Base-by-base conservation (phyloP, 2,888 invertebrate genomes). In the Eilema griseolum region DNA sequence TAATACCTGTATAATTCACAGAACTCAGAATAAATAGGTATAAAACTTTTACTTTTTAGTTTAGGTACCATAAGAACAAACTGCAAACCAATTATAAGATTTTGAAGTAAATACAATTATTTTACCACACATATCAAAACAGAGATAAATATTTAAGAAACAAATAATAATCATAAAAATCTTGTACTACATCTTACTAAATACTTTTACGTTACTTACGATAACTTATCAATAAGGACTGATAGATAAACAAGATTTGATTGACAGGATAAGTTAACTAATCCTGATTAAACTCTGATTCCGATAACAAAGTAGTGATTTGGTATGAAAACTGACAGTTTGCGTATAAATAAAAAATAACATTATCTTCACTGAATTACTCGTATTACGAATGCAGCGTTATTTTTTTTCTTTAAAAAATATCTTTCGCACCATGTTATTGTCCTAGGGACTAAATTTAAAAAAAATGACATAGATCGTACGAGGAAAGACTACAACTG, bases 241-340 rank as follows among this genome's bases (percentile, higher is more conserved):
- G 20, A 31, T 14, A 31, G 37, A 66, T 28, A 57, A 66, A 62
- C 62, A 26, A 59, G 59, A 24, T 67, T 12, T 74, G 70, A 77
- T 74, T 82, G 77, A 76, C 74, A 77, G 67, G 67, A 60, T 68
- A 59, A 80, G 46, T 67, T 61, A 56, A 66, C 70, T 52, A 52
- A 57, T 16, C 66, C 33, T 57, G 61, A 61, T 61, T 68, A 68
- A 76, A 70, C 66, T 69, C 74, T 74, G 75, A 73, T 75, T 78
- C 69, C 68, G 80, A 83, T 78, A 80, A 79, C 73, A 57, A 3
- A 14, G 59, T 64, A 31, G 31, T 52, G 60, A 70, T 64, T 68
- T 70, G 24, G 23, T 52, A 24, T 61, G 28, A 46, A 69, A 65
- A 52, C 67, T 67, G 61, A 26, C 41, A 67, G 31, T 33, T 10